Evolutionary conservation across 2,113 vertebrate species (phyloP), one percentile per base, ranked within the genome.

Genomic region (Dipodomys merriami): DNA sequence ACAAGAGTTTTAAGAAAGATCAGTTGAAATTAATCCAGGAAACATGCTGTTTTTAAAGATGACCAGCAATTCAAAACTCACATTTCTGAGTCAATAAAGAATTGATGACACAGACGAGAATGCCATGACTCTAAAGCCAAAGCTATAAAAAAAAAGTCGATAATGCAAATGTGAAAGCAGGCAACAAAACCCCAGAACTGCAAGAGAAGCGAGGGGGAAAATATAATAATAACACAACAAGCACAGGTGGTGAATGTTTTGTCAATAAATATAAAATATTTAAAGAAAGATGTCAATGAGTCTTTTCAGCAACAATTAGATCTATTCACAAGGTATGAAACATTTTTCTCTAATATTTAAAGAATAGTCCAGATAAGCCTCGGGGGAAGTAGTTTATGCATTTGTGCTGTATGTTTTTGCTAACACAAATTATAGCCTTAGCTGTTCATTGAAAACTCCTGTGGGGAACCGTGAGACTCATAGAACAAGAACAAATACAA

Each of bases 361-460:
- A 20, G 57, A 18, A 62, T 33, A 83, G 94, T 84, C 86, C 33
- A 92, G 46, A 91, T 12, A 23, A 69, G 12, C 16, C 64, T 82
- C 25, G 74, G 12, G 13, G 69, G 30, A 89, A 86, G 71, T 89
- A 22, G 12, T 83, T 86, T 60, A 92, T 60, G 4, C 29, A 82
- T 83, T 95, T 22, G 83, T 89, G 71, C 81, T 87, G 15, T 82
- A 6, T 91, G 91, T 57, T 95, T 94, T 94, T 64, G 44, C 25
- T 87, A 77, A 81, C 53, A 68, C 78, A 95, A 95, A 95, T 95
- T 93, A 90, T 16, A 95, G 39, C 33, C 13, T 94, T 94, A 91
- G 85, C 18, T 79, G 92, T 94, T 90, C 64, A 71, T 83, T 95
- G 39, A 90, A 39, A 91, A n/a, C 60, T 88, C 84, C 84, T 29